Conservation (phyloP, 2,797 vertebrate genomes). For the Pagetopsis macropterus region DNA sequence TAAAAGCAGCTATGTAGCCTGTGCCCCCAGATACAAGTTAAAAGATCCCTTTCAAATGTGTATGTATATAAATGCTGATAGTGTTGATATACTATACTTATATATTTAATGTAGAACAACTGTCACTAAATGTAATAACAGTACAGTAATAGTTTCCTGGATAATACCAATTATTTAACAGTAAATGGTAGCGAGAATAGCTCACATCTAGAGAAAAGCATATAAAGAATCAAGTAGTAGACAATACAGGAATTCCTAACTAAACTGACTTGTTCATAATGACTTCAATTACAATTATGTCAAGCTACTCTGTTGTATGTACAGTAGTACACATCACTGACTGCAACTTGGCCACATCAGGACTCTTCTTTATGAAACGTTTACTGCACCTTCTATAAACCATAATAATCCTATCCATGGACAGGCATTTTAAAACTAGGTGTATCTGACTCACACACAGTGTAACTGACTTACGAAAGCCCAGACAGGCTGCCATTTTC, state of each 20-base stretch:
- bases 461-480: slow-evolving; percentile 4
- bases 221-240: neutral
- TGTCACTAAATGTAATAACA: neutral
- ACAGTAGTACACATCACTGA: slow-evolving; percentile 11
- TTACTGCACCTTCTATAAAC: neutral
- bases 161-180: neutral
- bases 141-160: no score
- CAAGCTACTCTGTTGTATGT: neutral
- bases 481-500: slow-evolving; percentile 59
- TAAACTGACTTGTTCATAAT: neutral
- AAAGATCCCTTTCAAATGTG: no score
- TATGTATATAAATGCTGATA: neutral
- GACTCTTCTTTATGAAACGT: neutral
- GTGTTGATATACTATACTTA: neutral
- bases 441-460: neutral
- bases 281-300: neutral
- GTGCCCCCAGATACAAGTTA: no score
- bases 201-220: slow-evolving; percentile 7
- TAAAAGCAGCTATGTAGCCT: no score
- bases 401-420: neutral
- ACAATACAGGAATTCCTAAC: neutral
- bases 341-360: neutral
- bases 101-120: neutral
- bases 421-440: neutral
- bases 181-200: neutral